Evolutionary conservation across 2,113 vertebrate genomes (phyloP), one percentile per base, ranked within the genome.

Genomic region (Raja brachyura): DNA sequence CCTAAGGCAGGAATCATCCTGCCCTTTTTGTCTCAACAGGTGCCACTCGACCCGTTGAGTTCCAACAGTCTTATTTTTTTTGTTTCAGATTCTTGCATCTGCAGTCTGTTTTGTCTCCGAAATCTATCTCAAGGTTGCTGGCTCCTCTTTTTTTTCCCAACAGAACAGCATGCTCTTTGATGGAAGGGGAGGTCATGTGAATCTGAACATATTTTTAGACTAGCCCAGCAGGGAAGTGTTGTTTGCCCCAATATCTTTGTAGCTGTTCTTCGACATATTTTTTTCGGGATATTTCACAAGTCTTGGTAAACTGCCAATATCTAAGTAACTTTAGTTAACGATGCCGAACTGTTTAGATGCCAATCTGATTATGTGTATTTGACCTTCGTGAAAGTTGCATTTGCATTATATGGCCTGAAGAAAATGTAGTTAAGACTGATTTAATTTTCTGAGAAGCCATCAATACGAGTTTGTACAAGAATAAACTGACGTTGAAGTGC

Each of bases 281-380:
- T n/a, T 73, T 28, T 54, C 28, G 39, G 33, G 90, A 92, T 92
- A 39, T 74, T 92, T 73, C 68, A 92, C 33, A 8, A 68, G 20
- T 54, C 39, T 20, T 70, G 68, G 33, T 11, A 70, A 28, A 73
- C 39, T 33, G 33, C 33, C 33, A 92, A 92, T 20, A 68, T 70
- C 63, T 39, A 20, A 70, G 63, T 90, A 39, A 28, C 31, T 18
- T 18, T 54, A 54, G 33, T 92, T 92, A 92, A 92, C 48, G 68
- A 92, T 92, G 66, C 66, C 48, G 90, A 92, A 92, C 90, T 74
- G 68, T 74, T 28, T 54, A 5, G 10, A 92, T 92, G 90, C 33
- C 39, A 92, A 92, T 92, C 90, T 74, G 66, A 92, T 92, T 92
- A 92, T 68, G 20, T 73, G 39, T 73, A n/a, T 74, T 92, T 92